Evolutionary conservation across 2,113 vertebrate genomes (phyloP), one percentile per base, ranked within the genome.

Genomic region (Maccullochella peelii): DNA sequence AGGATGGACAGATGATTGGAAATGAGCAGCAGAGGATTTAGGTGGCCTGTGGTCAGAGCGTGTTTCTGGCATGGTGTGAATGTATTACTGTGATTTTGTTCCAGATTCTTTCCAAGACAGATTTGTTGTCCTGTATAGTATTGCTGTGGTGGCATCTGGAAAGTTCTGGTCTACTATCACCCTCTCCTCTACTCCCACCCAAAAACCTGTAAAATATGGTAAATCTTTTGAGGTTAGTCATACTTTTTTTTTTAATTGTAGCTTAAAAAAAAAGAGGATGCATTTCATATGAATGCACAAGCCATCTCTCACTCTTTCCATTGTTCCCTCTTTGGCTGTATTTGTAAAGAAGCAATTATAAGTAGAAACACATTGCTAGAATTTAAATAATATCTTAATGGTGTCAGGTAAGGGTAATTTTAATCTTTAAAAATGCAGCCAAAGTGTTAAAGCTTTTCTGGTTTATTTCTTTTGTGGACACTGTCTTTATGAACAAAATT

Each of bases 381-480:
- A 18, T 77, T 72, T 11, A 84, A 69, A 40, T 69, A 38, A 33
- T 8, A 30, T 66, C 52, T 68, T 55, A 49, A 73, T 80, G 7
- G 20, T 33, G 66, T 76, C 47, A 49, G 55, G 44, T 77, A 21
- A 49, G 50, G 63, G 57, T 27, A 66, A 47, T 58, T 73, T 65
- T 47, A 47, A 84, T 82, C 54, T 90, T 86, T 86, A 78, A 73
- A 84, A 88, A 89, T 75, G 71, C 86, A 87, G 89, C 88, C 89
- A 86, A 83, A 87, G 38, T 70, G 55, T 80, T 73, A 6, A 62
- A 42, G 44, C 80, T 78, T 85, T 87, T 79, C 67, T 84, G 63
- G 65, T 86, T 79, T 23, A 15, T 74, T 76, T 89, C 5, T 72
- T 66, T 90, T 79, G 84, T 90, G 73, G 73, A 71, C 66, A 79